Base-by-base conservation (phyloP, 2,888 invertebrate species). In the Leucania comma region DNA sequence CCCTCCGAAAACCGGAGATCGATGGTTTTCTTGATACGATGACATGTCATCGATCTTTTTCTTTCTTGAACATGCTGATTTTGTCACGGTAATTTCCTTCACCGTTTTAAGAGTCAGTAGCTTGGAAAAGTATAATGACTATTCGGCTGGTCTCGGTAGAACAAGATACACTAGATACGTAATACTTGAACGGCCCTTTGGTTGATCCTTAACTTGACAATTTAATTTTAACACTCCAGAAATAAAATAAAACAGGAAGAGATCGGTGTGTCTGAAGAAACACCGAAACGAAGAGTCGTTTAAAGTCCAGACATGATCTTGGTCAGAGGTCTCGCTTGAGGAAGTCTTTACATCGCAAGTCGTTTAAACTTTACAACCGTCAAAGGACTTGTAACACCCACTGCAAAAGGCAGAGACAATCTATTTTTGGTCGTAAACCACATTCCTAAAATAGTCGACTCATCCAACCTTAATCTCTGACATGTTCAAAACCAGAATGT, bases 391-490 rank as follows among this genome's bases (percentile, higher is more conserved):
- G n/a, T 26, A 24, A 53, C 29, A 32, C 14, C 48, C 46, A 48
- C 32, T 72, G n/a, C 2, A 24, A 54, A 60, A 60, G 5, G 10
- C 42, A 2, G 24, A 32, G 9, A 32, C 9, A 17, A 8, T 53
- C 24, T 72, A 32, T 65, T 48, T 12, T 20, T 38, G 48, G 65
- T 12, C 26, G 20, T 20, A 29, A 29, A 42, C 26, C 10, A 26
- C 3, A 66, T 60, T 60, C 54, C 35, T 56, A 10, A 60, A 50
- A 75, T 67, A 54, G 50, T 51, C 14, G 9, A 35, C 12, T 26
- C 17, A 60, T 50, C 32, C n/a, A 60, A 14, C 14, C 29, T 32
- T 10, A 59, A 24, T 24, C 22, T 53, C 9, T n/a, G 2, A 66
- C 17, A 10, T 32, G 10, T 4, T 60, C 10, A n/a, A 50, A 38